These are phyloP conservation scores for Esox niger DNA, from an alignment of 2,113 vertebrate species.

Conservation along the genomic window DNA sequence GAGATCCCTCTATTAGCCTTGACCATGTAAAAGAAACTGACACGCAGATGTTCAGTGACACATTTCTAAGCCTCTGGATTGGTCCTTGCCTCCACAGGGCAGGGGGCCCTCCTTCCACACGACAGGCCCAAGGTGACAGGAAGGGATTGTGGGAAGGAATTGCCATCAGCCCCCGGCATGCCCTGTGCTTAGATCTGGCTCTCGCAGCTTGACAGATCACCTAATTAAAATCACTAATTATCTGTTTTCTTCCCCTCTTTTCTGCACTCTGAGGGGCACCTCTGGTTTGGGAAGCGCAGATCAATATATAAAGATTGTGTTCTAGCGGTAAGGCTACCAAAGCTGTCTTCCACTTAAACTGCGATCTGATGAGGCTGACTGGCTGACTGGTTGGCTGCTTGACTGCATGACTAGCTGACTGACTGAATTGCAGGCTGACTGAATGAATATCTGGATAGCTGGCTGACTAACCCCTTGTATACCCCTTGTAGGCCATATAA, in stretches of 20 bases:
- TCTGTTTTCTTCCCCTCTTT: constrained; percentile 67
- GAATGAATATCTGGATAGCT: too few relatives aligned
- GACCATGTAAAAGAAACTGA: constrained; percentile 25
- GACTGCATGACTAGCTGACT: constrained; percentile 35
- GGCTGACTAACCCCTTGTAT: too few relatives aligned
- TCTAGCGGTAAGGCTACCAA: constrained; percentile 56
- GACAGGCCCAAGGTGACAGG: constrained; percentile 63
- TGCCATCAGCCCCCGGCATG: constrained; percentile 68
- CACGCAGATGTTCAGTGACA: constrained; percentile 51
- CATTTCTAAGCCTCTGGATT: constrained; percentile 51
- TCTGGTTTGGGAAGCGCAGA: constrained; percentile 58
- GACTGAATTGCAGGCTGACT: too few relatives aligned
- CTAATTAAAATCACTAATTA: constrained; percentile 80
- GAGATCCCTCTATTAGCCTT: constrained; percentile 22
- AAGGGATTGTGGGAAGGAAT: constrained; percentile 61
- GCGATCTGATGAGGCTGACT: constrained; percentile 64
- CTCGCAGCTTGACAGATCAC: constrained; percentile 74
- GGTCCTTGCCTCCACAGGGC: constrained; percentile 44
- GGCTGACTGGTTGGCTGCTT: constrained; percentile 40
- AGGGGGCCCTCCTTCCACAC: constrained; percentile 41
- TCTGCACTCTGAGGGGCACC: constrained; percentile 60
- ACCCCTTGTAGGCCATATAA: constrained; percentile 30
- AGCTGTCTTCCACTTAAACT: constrained; percentile 60
- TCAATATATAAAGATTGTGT: constrained; percentile 76
- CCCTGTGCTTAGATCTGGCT: constrained; percentile 66